Conservation (phyloP, 2,888 invertebrate species). For the Neria commutata region DNA sequence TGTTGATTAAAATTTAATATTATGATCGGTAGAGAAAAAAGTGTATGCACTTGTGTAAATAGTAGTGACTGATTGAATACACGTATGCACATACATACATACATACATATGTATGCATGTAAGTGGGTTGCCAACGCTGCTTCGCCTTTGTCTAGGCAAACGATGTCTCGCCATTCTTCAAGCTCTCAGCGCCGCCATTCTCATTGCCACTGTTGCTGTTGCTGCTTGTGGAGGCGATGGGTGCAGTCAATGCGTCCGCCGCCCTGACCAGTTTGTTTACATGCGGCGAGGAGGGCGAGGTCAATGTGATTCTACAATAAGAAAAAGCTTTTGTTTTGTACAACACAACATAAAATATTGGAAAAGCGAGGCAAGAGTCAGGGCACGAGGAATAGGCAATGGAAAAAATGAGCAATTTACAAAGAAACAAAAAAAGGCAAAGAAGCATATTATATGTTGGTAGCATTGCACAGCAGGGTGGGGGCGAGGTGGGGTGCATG, state of each 20-base stretch:
- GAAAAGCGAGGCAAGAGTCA: neutral
- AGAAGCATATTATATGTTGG: no score
- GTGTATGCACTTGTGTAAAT: no score
- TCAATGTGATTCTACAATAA: constrained; percentile 62
- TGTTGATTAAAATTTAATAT: no score
- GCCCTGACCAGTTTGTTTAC: constrained; percentile 49
- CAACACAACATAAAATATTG: constrained; percentile 25
- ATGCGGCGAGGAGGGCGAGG: constrained; percentile 60
- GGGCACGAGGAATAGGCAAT: neutral
- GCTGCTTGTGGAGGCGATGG: constrained; percentile 31
- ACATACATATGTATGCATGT: no score
- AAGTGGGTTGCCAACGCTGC: no score
- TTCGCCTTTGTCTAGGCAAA: constrained; percentile 39
- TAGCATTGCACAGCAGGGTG: no score
- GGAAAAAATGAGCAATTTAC: constrained; percentile 6
- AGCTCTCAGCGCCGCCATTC: constrained; percentile 31
- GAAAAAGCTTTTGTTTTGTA: constrained; percentile 57
- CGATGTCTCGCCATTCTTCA: constrained; percentile 48
- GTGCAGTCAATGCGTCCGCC: constrained; percentile 43
- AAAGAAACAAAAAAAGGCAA: constrained; percentile 11
- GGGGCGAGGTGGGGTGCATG: no score
- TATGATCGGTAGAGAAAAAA: no score
- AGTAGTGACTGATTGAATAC: no score
- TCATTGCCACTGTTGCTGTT: constrained; percentile 23
- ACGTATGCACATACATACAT: no score